These are phyloP conservation scores for Tangara arthus DNA, from an alignment of 2,797 vertebrate species.

Conservation along the genomic window DNA sequence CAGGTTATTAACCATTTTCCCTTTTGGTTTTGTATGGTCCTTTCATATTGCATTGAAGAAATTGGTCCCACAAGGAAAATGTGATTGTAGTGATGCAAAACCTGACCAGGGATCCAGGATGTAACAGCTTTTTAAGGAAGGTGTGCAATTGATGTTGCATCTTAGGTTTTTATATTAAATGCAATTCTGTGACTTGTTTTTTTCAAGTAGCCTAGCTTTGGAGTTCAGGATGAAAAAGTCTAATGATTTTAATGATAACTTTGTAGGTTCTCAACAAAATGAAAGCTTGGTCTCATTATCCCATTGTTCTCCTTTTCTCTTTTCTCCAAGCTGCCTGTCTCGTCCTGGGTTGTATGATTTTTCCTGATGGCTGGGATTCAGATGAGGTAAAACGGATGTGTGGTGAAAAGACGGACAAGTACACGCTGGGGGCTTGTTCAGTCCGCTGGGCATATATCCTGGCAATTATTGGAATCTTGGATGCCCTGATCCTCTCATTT, in stretches of 20 bases:
- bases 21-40: not conserved
- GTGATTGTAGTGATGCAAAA: not conserved
- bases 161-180: not conserved
- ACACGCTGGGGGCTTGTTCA: slow-evolving; percentile 95
- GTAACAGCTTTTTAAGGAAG: not conserved
- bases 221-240: not conserved
- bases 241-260: slow-evolving; percentile 37
- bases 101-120: not conserved
- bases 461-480: slow-evolving; percentile 98
- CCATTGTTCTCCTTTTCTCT: slow-evolving; percentile 53
- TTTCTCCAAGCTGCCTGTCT: slow-evolving; percentile 88
- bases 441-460: slow-evolving; percentile 99
- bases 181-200: not conserved
- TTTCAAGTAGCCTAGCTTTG: not conserved
- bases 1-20: not conserved
- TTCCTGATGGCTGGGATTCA: slow-evolving; percentile 97
- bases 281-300: slow-evolving; percentile 31
- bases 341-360: slow-evolving; percentile 98
- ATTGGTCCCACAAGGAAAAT: not conserved
- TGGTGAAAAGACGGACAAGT: slow-evolving; percentile 96
- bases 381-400: slow-evolving; percentile 98
- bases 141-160: not conserved
- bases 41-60: not conserved
- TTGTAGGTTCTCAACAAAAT: slow-evolving; percentile 20
- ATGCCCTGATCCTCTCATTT: slow-evolving; percentile 97